Percentiles rank a stretch among this genome's conserved stretches.
phyloP scores from a whole-genome alignment of 2,888 invertebrate species.

The Lamellibrachia columna region DNA sequence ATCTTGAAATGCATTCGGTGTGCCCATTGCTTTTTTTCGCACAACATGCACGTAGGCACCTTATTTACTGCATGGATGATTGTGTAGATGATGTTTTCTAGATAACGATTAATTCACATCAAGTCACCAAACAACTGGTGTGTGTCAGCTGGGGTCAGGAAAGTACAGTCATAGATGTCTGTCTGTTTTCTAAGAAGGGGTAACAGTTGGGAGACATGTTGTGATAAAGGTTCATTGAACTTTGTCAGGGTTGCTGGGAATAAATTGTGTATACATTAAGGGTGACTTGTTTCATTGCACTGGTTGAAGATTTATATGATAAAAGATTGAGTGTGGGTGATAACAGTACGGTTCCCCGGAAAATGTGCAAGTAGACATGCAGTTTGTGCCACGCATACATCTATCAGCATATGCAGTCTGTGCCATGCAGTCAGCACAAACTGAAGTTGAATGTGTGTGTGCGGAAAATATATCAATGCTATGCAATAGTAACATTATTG shows the following conservation, averaged over 20 bases:
- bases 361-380: no score
- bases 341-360: no score
- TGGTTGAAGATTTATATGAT: not conserved
- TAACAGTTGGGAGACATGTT: not conserved
- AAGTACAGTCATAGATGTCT: not conserved
- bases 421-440: no score
- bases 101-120: not conserved
- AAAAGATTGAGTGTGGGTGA: no score
- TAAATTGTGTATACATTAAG: not conserved
- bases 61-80: not conserved
- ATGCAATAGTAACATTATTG: no score
- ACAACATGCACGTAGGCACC: not conserved
- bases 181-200: not conserved
- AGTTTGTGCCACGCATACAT: no score
- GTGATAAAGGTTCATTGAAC: not conserved
- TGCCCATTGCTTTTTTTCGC: not conserved
- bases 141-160: not conserved
- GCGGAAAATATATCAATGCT: no score
- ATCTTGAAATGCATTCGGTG: not conserved
- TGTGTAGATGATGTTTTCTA: not conserved
- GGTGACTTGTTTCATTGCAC: not conserved
- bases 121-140: not conserved
- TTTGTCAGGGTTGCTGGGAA: not conserved
- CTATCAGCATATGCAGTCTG: no score
- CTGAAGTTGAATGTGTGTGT: no score